Conservation (phyloP, 2,888 invertebrate species). For the Dryococelus australis region DNA sequence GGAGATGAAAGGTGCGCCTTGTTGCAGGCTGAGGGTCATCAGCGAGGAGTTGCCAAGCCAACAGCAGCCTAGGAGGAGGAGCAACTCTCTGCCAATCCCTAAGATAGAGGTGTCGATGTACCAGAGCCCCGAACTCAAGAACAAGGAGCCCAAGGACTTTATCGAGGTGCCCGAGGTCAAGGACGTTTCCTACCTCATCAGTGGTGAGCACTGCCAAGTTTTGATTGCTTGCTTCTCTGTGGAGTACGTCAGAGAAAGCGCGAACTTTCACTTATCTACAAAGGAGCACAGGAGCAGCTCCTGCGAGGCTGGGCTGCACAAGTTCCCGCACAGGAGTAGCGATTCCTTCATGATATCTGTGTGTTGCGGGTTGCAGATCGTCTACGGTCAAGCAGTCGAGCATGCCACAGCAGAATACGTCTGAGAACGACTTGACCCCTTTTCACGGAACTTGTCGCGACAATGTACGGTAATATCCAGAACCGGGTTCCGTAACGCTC, state of each 20-base stretch:
- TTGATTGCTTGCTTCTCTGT: too few species aligned
- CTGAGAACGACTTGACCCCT: conserved; percentile 49
- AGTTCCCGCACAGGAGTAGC: too few species aligned
- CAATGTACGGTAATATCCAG: too few species aligned
- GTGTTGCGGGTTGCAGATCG: conserved; percentile 45
- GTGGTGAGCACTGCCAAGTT: conserved; percentile 44
- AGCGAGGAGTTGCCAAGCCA: conserved; percentile 82
- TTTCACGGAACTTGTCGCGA: too few species aligned
- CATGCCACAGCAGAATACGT: conserved; percentile 52
- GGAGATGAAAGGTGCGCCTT: not conserved
- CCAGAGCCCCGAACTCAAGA: conserved; percentile 76
- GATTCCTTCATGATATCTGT: too few species aligned
- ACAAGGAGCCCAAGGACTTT: conserved; percentile 71
- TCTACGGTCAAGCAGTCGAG: conserved; percentile 82
- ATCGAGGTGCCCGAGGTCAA: conserved; percentile 79
- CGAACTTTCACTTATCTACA: too few species aligned
- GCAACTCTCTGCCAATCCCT: conserved; percentile 92
- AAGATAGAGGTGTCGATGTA: conserved; percentile 90
- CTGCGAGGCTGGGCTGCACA: too few species aligned
- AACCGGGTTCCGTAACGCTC: too few species aligned
- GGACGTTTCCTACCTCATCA: conserved; percentile 69
- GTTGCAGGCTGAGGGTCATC: conserved; percentile 79
- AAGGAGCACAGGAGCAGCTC: too few species aligned
- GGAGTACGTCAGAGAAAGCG: too few species aligned
- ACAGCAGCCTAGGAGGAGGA: conserved; percentile 83